These are phyloP conservation scores for Listronotus oregonensis DNA, from an alignment of 1,140 invertebrate species.

Conservation along the genomic window DNA sequence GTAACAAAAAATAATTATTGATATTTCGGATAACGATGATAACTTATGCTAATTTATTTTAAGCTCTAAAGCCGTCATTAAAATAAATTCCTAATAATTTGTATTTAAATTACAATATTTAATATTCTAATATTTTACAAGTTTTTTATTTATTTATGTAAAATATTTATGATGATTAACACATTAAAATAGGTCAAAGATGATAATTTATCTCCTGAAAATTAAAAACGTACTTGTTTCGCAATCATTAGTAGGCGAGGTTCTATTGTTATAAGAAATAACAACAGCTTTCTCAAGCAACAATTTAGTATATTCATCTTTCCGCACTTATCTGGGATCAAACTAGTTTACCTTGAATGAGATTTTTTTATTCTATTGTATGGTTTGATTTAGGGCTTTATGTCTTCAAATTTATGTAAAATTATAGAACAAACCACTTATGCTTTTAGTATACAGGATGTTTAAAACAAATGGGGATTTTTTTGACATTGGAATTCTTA, in stretches of 20 bases:
- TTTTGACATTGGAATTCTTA: too few species aligned
- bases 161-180: not conserved
- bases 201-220: not conserved
- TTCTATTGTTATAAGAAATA: slow-evolving; percentile 9
- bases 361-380: not conserved
- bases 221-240: slow-evolving; percentile 4
- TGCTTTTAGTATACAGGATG: too few species aligned
- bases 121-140: too few species aligned
- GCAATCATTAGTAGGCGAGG: slow-evolving; percentile 8
- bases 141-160: too few species aligned
- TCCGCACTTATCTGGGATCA: slow-evolving; percentile 3
- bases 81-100: too few species aligned
- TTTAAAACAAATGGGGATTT: too few species aligned
- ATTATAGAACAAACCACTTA: too few species aligned
- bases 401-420: not conserved
- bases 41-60: too few species aligned
- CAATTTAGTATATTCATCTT: slow-evolving; percentile 10
- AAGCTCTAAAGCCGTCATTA: too few species aligned
- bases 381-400: not conserved
- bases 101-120: too few species aligned
- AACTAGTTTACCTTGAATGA: slow-evolving; percentile 11
- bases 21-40: too few species aligned
- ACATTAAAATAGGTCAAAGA: slow-evolving; percentile 5
- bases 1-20: too few species aligned
- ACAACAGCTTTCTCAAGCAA: slow-evolving; percentile 6